Evolutionary conservation across 2,888 invertebrate genomes (phyloP).

Genomic region (Drosophila eohydei): DNA sequence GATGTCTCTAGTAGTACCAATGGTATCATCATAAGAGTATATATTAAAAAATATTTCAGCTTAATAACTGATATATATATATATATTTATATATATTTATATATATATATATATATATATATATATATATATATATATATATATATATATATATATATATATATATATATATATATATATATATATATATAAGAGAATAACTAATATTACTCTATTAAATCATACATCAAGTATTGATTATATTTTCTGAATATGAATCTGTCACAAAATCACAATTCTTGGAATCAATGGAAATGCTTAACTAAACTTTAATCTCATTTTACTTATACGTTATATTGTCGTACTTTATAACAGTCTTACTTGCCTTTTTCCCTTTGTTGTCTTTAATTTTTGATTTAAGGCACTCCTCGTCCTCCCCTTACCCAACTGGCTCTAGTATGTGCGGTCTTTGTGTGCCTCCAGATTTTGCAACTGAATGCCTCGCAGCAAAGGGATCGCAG

Average conservation of each 20-base stretch:
- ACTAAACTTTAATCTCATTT: not conserved
- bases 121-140: no score
- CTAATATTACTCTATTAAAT: no score
- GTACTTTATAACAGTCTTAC: not conserved
- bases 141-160: no score
- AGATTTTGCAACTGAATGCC: conserved; percentile 63
- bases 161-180: no score
- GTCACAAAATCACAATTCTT: not conserved
- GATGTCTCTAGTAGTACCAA: no score
- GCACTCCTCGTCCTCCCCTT: conserved; percentile 16
- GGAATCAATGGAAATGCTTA: no score
- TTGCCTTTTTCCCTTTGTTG: not conserved
- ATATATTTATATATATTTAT: no score
- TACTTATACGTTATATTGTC: conserved; percentile 31
- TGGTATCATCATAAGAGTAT: no score
- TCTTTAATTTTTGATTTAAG: conserved; percentile 20
- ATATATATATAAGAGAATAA: no score
- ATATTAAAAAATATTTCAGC: no score
- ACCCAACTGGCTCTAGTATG: not conserved
- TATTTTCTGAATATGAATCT: not conserved
- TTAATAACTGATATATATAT: no score
- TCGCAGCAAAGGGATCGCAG: conserved; percentile 49
- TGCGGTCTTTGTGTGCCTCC: conserved; percentile 44
- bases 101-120: no score
- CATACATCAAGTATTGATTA: not conserved